phyloP scores from a whole-genome alignment of 2,113 vertebrate genomes.

The Cyanoliseus patagonus region DNA sequence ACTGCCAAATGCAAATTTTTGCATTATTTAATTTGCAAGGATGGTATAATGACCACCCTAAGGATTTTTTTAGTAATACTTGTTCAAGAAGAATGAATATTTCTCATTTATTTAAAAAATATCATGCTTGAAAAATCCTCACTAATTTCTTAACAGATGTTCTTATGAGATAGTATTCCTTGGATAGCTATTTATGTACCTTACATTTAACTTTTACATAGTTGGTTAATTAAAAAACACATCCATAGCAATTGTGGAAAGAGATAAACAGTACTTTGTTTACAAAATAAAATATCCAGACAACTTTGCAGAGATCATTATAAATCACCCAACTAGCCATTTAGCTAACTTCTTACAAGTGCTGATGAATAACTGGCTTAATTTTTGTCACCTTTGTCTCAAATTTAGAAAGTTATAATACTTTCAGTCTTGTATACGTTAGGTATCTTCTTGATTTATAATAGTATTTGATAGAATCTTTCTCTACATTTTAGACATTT shows the following conservation, averaged over 20 bases:
- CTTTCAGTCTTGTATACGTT: neutral
- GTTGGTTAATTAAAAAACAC: neutral
- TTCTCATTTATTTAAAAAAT: neutral
- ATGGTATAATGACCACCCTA: neutral
- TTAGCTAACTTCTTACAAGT: neutral
- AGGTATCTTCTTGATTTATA: neutral
- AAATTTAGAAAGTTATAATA: neutral
- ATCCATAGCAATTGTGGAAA: neutral
- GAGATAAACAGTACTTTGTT: neutral
- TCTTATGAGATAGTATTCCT: neutral
- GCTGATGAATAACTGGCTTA: neutral
- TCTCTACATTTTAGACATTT: neutral
- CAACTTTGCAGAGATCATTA: neutral
- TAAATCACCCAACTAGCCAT: neutral
- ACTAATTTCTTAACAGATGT: neutral
- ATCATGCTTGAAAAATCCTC: neutral
- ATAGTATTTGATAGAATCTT: neutral
- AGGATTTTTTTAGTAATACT: neutral
- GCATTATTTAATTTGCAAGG: neutral
- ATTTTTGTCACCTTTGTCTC: neutral
- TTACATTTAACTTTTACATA: neutral
- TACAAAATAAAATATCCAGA: neutral
- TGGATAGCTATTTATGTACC: neutral
- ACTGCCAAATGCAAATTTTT: neutral
- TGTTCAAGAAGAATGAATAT: neutral